Conservation (phyloP, 2,113 vertebrate genomes). For the Myotis davidii region DNA sequence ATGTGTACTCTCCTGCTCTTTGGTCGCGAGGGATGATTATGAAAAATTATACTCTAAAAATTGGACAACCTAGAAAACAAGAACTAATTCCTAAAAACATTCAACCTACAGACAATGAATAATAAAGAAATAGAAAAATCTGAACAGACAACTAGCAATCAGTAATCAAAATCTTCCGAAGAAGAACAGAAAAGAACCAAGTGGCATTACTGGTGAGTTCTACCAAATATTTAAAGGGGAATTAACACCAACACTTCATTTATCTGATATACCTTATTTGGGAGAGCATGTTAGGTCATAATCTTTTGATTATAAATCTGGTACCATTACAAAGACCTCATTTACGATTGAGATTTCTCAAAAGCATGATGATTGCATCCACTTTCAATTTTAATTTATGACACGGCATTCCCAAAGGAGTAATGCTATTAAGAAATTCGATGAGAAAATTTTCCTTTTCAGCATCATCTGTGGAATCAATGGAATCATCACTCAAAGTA, state of each 20-base stretch:
- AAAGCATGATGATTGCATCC: too few species aligned
- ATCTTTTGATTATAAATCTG: too few species aligned
- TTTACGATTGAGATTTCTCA: too few species aligned
- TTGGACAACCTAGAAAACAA: not conserved
- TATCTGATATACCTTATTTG: not conserved
- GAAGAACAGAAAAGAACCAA: not conserved
- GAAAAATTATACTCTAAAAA: not conserved
- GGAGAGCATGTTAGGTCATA: not conserved
- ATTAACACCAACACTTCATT: not conserved
- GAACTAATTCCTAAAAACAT: not conserved
- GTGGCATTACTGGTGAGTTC: not conserved
- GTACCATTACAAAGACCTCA: too few species aligned
- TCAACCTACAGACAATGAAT: not conserved
- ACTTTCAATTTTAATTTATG: too few species aligned
- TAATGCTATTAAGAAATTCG: too few species aligned
- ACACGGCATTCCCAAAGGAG: too few species aligned
- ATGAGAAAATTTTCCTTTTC: too few species aligned
- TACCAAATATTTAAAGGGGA: not conserved
- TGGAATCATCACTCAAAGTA: too few species aligned
- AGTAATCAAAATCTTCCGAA: not conserved
- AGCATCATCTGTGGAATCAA: too few species aligned
- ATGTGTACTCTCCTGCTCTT: not conserved
- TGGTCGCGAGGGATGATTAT: not conserved
- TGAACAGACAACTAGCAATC: not conserved
- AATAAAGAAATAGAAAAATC: not conserved